Evolutionary conservation across 2,113 vertebrate species (phyloP), one percentile per base, ranked within the genome.

Genomic region (Saimiri boliviensis): DNA sequence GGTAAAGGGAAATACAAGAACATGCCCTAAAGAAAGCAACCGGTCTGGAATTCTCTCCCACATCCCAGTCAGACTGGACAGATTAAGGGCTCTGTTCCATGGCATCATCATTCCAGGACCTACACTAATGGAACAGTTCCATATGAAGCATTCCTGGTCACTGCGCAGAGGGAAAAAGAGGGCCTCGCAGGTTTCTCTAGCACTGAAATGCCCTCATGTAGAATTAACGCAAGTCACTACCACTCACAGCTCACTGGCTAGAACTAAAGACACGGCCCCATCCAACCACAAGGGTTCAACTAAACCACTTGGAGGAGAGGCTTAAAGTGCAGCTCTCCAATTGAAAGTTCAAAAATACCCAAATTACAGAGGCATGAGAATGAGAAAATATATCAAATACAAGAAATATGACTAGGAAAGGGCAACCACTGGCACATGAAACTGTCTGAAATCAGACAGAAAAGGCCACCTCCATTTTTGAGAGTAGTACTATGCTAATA

Each of bases 371-470:
- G 42, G 71, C 63, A 79, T 56, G 35, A 73, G 52, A 47, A 45
- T 68, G 49, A 94, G 11, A 80, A 92, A 63, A 73, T n/a, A 6
- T 3, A 73, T 45, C n/a, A 63, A 90, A 96, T 25, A 71, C 63
- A 63, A 93, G 12, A 91, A 91, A 49, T 52, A n/a, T 32, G 30
- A 77, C 27, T 80, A 94, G 49, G 60, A 89, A 66, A 96, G 56
- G 54, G 37, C 19, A 58, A 35, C 66, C 70, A 58, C 27, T 74
- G 63, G 56, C 23, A 52, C 8, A 4, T 70, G 47, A 45, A 77
- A 91, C 42, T 76, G 74, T 47, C 49, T 95, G 42, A 93, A 93
- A 40, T 82, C 30, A 83, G 52, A 89, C 32, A 63, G 16, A 60
- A 91, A 93, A 77, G n/a, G 35, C 19, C 56, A 95, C 81, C 54